A percentile compares a stretch with the other conserved stretches of the same genome.
phyloP scores from a whole-genome alignment of 2,113 vertebrate genomes.

The Cephalopholis sonnerati region DNA sequence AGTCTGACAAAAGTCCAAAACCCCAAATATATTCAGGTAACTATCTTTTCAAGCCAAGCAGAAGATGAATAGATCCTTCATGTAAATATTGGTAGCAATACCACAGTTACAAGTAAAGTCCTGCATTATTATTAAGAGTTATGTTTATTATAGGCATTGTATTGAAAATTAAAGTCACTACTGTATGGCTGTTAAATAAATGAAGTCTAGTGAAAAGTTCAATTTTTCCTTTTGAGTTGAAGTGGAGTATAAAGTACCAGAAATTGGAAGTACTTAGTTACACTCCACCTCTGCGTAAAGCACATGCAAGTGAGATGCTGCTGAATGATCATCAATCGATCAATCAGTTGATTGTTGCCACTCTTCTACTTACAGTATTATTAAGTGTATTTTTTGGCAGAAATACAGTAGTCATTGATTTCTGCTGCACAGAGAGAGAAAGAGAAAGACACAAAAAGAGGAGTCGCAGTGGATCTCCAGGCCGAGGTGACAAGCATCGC shows the following conservation, averaged over 20 bases:
- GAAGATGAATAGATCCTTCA: too few species aligned
- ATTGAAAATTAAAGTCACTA: not conserved
- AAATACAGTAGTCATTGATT: too few species aligned
- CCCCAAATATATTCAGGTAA: too few species aligned
- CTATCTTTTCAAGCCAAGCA: too few species aligned
- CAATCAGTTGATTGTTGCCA: not conserved
- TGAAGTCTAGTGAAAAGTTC: too few species aligned
- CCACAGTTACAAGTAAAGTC: too few species aligned
- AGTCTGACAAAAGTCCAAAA: too few species aligned
- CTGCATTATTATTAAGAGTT: too few species aligned
- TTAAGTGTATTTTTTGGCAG: not conserved
- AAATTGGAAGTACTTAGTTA: too few species aligned
- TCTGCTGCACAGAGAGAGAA: slow-evolving; percentile 78
- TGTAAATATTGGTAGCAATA: too few species aligned
- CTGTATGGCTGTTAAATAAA: not conserved
- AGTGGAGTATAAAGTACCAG: not conserved
- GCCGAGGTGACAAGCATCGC: slow-evolving; percentile 77
- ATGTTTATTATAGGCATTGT: not conserved
- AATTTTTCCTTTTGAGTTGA: not conserved
- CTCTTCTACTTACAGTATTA: not conserved
- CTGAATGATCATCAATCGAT: not conserved
- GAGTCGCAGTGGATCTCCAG: slow-evolving; percentile 75
- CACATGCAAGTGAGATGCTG: too few species aligned
- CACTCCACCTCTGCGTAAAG: too few species aligned
- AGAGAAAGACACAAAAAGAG: slow-evolving; percentile 80